phyloP scores from a whole-genome alignment of 2,888 invertebrate genomes.

The Shargacucullia verbasci region DNA sequence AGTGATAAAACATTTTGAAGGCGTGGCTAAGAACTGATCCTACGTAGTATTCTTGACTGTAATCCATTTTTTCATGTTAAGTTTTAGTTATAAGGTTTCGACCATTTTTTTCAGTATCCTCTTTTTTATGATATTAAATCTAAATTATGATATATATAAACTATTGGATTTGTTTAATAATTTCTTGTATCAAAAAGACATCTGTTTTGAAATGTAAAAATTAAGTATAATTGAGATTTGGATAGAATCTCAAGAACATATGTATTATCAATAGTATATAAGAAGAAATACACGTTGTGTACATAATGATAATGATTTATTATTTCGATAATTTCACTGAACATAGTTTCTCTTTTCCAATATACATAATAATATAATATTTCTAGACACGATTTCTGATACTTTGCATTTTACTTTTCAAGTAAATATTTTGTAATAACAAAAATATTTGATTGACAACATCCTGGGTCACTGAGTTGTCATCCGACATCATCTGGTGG shows the following conservation, averaged over 20 bases:
- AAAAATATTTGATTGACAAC: too few relatives aligned
- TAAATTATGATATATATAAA: conserved; percentile 25
- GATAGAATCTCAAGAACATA: conserved; percentile 41
- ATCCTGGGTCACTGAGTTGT: too few relatives aligned
- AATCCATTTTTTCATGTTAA: conserved; percentile 6
- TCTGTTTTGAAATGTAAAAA: conserved; percentile 8
- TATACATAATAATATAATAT: not conserved
- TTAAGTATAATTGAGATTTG: conserved; percentile 8
- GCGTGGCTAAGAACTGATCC: conserved; percentile 14
- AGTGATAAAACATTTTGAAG: not conserved
- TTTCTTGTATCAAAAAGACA: conserved; percentile 6
- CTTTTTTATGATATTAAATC: conserved; percentile 4
- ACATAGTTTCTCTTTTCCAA: not conserved
- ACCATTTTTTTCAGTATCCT: conserved; percentile 8
- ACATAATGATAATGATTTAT: conserved; percentile 31
- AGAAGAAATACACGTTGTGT: conserved; percentile 31
- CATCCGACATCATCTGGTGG: too few relatives aligned
- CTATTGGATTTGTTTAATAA: not conserved
- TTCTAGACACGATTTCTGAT: too few relatives aligned
- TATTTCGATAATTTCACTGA: conserved; percentile 14
- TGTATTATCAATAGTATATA: conserved; percentile 37
- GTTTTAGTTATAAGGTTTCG: not conserved
- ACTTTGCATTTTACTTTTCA: too few relatives aligned
- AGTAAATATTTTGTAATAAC: too few relatives aligned
- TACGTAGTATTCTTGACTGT: conserved; percentile 5